Percentiles rank a stretch among this genome's conserved stretches.
Conservation (phyloP, 2,797 vertebrate species). For the Natrix natrix region DNA sequence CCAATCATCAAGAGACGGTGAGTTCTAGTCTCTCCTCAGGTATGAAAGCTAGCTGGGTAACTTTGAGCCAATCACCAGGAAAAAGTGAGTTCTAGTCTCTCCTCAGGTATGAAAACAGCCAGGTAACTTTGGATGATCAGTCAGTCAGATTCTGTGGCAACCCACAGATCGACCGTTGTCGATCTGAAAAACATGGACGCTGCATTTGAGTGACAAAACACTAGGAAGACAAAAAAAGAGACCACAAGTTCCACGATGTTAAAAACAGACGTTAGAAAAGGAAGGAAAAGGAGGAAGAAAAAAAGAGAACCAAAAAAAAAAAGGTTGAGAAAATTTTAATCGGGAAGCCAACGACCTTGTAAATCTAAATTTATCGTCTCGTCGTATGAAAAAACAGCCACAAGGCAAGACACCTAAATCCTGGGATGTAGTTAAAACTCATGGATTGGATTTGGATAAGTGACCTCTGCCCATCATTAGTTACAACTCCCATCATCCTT, state of each 20-base stretch:
- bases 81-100: no score
- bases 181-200: no score
- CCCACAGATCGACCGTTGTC: no score
- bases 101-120: no score
- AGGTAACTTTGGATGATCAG: no score
- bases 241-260: not conserved
- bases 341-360: not conserved
- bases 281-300: not conserved
- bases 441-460: not conserved
- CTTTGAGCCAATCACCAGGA: no score
- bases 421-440: not conserved
- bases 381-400: not conserved
- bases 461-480: not conserved
- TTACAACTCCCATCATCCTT: not conserved
- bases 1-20: no score
- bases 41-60: no score
- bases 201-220: no score
- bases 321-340: not conserved
- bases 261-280: not conserved
- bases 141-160: no score
- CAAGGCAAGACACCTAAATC: rapidly evolving
- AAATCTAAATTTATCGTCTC: not conserved
- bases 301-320: not conserved
- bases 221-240: not conserved
- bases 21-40: no score